Conservation (phyloP, 2,888 invertebrate genomes). For the Actias luna region DNA sequence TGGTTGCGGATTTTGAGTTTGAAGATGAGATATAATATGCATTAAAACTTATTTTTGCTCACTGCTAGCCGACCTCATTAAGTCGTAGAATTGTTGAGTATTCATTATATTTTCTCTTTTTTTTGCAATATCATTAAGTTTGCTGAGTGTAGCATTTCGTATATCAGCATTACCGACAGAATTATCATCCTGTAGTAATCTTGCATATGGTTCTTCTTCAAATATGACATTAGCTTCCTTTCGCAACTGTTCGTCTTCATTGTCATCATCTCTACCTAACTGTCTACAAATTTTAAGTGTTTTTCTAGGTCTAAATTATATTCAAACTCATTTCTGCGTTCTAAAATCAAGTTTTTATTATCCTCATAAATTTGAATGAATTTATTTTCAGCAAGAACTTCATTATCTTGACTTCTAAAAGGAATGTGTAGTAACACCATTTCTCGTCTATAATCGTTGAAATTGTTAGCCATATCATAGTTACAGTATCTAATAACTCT, state of each 20-base stretch:
- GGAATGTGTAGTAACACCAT: conserved; percentile 50
- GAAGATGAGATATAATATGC: conserved; percentile 24
- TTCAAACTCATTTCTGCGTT: not conserved
- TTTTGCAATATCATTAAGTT: conserved; percentile 32
- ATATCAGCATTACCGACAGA: conserved; percentile 28
- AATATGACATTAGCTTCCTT: not conserved
- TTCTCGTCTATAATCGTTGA: conserved; percentile 47
- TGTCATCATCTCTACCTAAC: not conserved
- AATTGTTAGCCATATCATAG: conserved; percentile 24
- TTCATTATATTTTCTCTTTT: conserved; percentile 33
- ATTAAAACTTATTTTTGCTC: conserved; percentile 29
- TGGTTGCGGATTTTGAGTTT: conserved; percentile 26
- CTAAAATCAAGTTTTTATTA: conserved; percentile 24
- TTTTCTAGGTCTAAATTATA: not conserved
- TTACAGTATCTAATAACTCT: not conserved
- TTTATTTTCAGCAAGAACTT: conserved; percentile 46
- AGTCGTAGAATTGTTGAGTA: conserved; percentile 27
- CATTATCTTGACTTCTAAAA: conserved; percentile 47
- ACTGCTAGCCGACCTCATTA: conserved; percentile 30
- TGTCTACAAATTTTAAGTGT: not conserved
- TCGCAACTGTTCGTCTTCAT: not conserved
- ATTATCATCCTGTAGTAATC: conserved; percentile 25
- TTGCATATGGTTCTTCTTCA: conserved; percentile 27
- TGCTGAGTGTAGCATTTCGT: conserved; percentile 31
- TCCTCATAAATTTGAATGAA: conserved; percentile 44